Evolutionary conservation across 2,113 vertebrate genomes (phyloP), one percentile per base, ranked within the genome.

Genomic region (Callithrix jacchus): DNA sequence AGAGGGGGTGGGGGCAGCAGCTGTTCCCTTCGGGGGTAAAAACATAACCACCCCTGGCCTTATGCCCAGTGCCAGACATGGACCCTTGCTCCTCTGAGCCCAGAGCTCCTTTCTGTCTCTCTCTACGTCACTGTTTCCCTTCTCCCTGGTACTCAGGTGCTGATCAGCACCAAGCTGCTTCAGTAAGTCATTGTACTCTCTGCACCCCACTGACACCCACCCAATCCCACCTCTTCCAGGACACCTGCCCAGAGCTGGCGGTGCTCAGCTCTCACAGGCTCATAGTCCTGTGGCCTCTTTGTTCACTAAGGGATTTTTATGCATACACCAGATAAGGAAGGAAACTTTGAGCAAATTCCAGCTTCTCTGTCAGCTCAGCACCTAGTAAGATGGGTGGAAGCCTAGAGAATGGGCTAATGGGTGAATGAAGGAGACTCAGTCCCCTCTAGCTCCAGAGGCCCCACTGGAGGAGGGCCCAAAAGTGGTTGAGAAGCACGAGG

Each of bases 31-130:
- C 3, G 6, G 6, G 17, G 66, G 56, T 42, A 42, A 79, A 81
- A 37, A 5, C 45, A 58, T 30, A 40, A 11, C 71, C 16, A 37
- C 27, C 18, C 10, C 2, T 5, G 12, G 73, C 74, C 56, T 56
- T 16, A 18, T 3, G n/a, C 27, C 66, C 1, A 0, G 23, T 2
- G 6, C 54, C 2, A 32, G 71, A 83, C 25, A 27, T 10, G 18
- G 13, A 74, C 8, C 37, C 45, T 64, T n/a, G 27, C 30, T 89
- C 58, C 70, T 64, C 58, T 17, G 87, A n/a, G 17, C 23, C 71
- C 27, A 52, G 21, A 40, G 10, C 2, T 25, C 45, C 37, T 61
- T 30, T 32, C 70, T 35, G 3, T 37, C n/a, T 49, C 40, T 47
- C 70, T 87, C 61, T 64, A n/a, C 4, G 7, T 45, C 25, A 37